phyloP scores from a whole-genome alignment of 2,888 invertebrate species.

The Pinctada fucata region DNA sequence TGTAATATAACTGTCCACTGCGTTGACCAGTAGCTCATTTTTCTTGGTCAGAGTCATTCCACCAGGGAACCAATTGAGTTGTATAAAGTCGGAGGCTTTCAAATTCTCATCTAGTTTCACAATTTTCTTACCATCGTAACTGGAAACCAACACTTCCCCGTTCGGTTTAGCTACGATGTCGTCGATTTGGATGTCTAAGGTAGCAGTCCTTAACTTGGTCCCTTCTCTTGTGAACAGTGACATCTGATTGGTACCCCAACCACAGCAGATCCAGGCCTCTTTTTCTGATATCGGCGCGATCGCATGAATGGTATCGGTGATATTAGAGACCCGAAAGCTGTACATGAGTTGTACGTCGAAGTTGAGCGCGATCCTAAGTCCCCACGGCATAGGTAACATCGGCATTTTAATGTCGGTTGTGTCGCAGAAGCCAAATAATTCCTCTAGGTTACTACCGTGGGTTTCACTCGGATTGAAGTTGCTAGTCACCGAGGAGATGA shows the following conservation, averaged over 20 bases:
- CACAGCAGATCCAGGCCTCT: slow-evolving; percentile 57
- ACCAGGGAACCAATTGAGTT: slow-evolving; percentile 53
- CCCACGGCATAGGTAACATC: slow-evolving; percentile 55
- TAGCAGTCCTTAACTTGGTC: slow-evolving; percentile 47
- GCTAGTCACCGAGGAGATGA: slow-evolving; percentile 46
- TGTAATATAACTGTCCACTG: slow-evolving; percentile 59
- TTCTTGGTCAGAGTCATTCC: slow-evolving; percentile 55
- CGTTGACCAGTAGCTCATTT: slow-evolving; percentile 55
- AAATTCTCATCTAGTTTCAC: slow-evolving; percentile 53
- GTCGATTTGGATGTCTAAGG: slow-evolving; percentile 55
- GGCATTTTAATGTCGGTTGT: slow-evolving; percentile 54
- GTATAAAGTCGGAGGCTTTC: slow-evolving; percentile 50
- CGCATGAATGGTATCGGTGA: slow-evolving; percentile 54
- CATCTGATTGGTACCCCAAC: slow-evolving; percentile 57
- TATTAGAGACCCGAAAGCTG: slow-evolving; percentile 45
- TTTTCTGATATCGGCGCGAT: slow-evolving; percentile 56
- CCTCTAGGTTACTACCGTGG: slow-evolving; percentile 45
- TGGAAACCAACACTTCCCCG: slow-evolving; percentile 53
- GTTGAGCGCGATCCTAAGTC: slow-evolving; percentile 51
- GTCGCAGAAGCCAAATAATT: slow-evolving; percentile 55
- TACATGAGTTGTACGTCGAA: slow-evolving; percentile 53
- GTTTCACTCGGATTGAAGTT: slow-evolving; percentile 53
- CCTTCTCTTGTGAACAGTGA: slow-evolving; percentile 50
- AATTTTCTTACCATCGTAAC: slow-evolving; percentile 60
- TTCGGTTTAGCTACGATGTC: slow-evolving; percentile 50